Evolutionary conservation across 1,140 invertebrate species (phyloP), one percentile per base, ranked within the genome.

Genomic region (Callitettix versicolor): DNA sequence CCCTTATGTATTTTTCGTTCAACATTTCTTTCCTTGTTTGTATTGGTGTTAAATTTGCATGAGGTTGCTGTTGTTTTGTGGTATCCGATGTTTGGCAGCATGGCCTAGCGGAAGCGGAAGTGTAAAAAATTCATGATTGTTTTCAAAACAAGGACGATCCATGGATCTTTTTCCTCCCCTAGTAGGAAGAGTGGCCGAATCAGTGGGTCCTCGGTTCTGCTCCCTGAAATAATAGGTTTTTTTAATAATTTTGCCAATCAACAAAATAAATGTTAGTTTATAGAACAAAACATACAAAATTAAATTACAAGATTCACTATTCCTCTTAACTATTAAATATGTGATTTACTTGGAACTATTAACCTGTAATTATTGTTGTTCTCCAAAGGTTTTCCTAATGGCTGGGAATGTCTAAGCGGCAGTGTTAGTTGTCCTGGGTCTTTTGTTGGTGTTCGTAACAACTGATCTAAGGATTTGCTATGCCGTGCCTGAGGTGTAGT

Each of bases 401-500:
- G n/a, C n/a, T n/a, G n/a, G n/a, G n/a, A n/a, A n/a, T n/a, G n/a
- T n/a, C n/a, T n/a, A n/a, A n/a, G n/a, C n/a, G 17, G n/a, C n/a
- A n/a, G n/a, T n/a, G n/a, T n/a, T n/a, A n/a, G n/a, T n/a, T 26
- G 24, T 24, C n/a, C 17, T 2, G 44, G 2, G 55, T 36, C 41
- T 44, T 34, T 41, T 53, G 58, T 47, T 42, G 53, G 57, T 21
- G 60, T 54, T 48, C 60, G 60, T 15, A 65, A 55, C 15, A 88
- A 64, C 60, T 88, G 85, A 65, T 88, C 86, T 36, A 88, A 65
- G 0, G 85, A 88, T 64, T 88, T 88, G 65, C 85, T 88, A 65
- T 88, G 85, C 44, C 85, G 71, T 1, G 84, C 79, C 3, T 83
- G 82, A 24, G 84, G 65, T 1, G 74, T 76, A 12, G 36, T 24